These are phyloP conservation scores for Rattus norvegicus DNA, from an alignment of 2,113 vertebrate genomes.

Conservation along the genomic window DNA sequence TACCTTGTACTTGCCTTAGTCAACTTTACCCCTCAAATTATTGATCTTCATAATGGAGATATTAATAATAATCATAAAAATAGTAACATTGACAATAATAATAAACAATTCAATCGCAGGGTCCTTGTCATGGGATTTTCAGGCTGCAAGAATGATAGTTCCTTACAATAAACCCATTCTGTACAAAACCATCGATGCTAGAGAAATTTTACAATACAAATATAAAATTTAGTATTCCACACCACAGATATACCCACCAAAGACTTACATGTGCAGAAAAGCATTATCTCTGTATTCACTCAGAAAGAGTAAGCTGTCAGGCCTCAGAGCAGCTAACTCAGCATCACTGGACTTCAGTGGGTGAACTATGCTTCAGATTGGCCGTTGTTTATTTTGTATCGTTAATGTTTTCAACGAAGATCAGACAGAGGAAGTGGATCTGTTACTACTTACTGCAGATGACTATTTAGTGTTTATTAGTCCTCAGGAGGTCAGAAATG, in stretches of 20 bases:
- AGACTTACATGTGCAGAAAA: neutral
- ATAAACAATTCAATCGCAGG: neutral
- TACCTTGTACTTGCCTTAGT: neutral
- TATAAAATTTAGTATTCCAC: neutral
- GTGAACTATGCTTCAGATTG: neutral
- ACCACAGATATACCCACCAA: neutral
- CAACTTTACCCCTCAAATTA: neutral
- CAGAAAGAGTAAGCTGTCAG: constrained; percentile 21
- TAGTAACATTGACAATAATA: neutral
- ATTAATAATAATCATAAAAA: neutral
- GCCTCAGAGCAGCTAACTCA: constrained; percentile 23
- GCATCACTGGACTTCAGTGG: constrained; percentile 13
- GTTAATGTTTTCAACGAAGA: constrained; percentile 53
- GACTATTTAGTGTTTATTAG: constrained; percentile 32
- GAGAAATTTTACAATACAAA: constrained; percentile 25
- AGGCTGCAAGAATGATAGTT: constrained; percentile 33
- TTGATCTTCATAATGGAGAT: constrained; percentile 6
- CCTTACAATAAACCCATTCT: neutral
- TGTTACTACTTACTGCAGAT: constrained; percentile 42
- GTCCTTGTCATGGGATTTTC: neutral
- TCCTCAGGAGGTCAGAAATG: neutral
- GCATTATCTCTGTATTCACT: neutral
- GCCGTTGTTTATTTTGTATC: constrained; percentile 25
- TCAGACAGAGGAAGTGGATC: neutral
- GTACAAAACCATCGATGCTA: neutral